A percentile compares a stretch with the other conserved stretches of the same genome.
These are phyloP conservation scores for Ceuthmochares aereus DNA, from an alignment of 2,113 vertebrate genomes.

Conservation along the genomic window DNA sequence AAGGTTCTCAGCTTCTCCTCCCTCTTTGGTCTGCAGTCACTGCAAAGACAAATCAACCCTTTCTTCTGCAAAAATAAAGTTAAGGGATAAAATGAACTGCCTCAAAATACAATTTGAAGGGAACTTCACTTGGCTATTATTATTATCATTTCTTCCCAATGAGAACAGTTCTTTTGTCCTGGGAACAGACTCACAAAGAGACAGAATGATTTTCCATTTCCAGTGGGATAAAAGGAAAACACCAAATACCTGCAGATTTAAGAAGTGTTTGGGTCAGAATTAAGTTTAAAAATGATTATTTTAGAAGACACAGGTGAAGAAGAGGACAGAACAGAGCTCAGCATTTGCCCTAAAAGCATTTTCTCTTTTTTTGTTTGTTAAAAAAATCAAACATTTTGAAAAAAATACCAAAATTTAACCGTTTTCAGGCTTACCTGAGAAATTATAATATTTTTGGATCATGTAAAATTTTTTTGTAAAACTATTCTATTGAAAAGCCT, in stretches of 20 bases:
- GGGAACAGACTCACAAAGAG: constrained; percentile 25
- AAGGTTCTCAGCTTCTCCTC: constrained; percentile 50
- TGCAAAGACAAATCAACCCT: constrained; percentile 67
- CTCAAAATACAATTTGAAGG: constrained; percentile 38
- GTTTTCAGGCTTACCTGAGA: background rate
- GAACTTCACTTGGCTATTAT: background rate
- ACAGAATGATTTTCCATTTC: background rate
- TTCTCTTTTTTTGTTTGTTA: background rate
- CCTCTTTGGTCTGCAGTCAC: constrained; percentile 7
- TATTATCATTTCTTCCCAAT: constrained; percentile 43
- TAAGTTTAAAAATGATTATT: background rate
- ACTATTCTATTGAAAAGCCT: fast-evolving
- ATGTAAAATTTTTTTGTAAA: background rate
- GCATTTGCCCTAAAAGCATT: background rate
- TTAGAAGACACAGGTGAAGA: background rate
- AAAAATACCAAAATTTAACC: background rate
- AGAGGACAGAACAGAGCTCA: background rate
- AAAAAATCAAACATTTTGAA: background rate
- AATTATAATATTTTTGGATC: background rate
- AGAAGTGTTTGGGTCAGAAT: background rate
- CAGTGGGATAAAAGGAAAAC: background rate
- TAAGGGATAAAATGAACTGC: constrained; percentile 42
- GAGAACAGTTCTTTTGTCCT: constrained; percentile 30
- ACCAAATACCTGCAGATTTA: background rate
- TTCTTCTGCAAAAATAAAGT: constrained; percentile 68